Evolutionary conservation across 2,113 vertebrate genomes (phyloP).

Genomic region (Ageneiosus marmoratus): DNA sequence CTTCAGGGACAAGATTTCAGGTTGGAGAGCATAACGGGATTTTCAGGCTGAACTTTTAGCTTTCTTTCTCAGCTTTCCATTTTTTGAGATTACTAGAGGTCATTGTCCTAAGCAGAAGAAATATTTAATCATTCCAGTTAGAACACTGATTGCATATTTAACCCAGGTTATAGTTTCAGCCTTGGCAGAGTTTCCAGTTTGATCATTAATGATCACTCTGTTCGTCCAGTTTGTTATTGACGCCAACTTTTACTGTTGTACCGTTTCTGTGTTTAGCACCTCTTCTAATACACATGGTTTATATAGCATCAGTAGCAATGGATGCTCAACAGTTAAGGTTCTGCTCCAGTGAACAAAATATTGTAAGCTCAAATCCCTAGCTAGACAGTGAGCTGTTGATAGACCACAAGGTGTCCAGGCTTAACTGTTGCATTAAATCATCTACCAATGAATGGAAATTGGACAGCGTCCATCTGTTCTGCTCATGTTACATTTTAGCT

Average conservation of each 20-base stretch:
- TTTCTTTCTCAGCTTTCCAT: not conserved
- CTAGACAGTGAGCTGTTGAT: not conserved
- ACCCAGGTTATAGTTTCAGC: not conserved
- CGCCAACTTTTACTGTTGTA: not conserved
- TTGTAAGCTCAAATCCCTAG: not conserved
- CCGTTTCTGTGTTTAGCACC: not conserved
- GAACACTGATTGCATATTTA: not conserved
- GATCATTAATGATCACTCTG: not conserved
- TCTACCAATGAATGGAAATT: not conserved
- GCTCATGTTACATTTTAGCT: not conserved
- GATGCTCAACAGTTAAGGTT: not conserved
- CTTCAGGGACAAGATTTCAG: not conserved
- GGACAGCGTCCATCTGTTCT: not conserved
- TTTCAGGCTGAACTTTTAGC: conserved; percentile 13
- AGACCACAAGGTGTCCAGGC: not conserved
- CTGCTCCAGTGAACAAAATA: not conserved
- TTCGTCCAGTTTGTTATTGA: not conserved
- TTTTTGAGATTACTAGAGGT: not conserved
- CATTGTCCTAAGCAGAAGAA: conserved; percentile 7
- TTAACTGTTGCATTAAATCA: not conserved
- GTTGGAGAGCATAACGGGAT: not conserved
- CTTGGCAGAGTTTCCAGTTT: conserved; percentile 2
- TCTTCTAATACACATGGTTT: not conserved
- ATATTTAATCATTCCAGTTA: too few relatives aligned
- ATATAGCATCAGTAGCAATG: not conserved